Conservation (phyloP, 2,797 vertebrate species). For the Pseudomugil gertrudae region DNA sequence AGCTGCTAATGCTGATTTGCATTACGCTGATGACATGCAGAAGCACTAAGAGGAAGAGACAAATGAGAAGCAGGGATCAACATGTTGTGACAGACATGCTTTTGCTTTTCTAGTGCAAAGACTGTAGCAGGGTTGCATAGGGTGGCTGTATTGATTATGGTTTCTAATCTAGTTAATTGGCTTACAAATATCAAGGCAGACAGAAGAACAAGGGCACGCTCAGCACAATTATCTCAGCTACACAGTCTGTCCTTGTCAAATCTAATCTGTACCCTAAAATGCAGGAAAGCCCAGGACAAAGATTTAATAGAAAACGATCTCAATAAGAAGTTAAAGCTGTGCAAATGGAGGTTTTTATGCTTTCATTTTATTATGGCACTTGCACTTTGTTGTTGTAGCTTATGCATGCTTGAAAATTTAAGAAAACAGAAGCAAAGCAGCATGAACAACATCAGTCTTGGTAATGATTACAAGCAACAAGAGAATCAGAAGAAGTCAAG, state of each 20-base stretch:
- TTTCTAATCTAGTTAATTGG: constrained; percentile 69
- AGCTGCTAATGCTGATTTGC: neutral
- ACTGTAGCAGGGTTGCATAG: constrained; percentile 24
- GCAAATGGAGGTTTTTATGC: neutral
- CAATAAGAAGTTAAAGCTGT: constrained; percentile 22
- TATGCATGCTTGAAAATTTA: neutral
- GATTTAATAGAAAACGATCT: constrained; percentile 31
- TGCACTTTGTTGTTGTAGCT: constrained; percentile 1
- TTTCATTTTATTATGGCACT: constrained; percentile 22
- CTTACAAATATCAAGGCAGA: constrained; percentile 56
- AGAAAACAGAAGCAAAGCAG: neutral
- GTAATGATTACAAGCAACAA: neutral
- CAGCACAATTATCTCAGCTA: constrained; percentile 35
- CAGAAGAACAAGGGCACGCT: constrained; percentile 53
- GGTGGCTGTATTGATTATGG: constrained; percentile 55
- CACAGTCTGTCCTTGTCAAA: constrained; percentile 59
- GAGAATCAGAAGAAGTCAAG: constrained; percentile 4
- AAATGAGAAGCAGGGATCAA: neutral
- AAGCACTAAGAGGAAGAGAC: neutral
- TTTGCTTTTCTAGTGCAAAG: constrained; percentile 22
- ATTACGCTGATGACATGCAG: constrained; percentile 6
- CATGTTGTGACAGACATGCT: constrained; percentile 15
- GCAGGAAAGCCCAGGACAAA: constrained; percentile 13
- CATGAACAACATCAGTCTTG: neutral
- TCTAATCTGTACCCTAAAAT: constrained; percentile 40